Evolutionary conservation across 2,797 vertebrate genomes (phyloP).

Genomic region (Pyrocephalus nanus): DNA sequence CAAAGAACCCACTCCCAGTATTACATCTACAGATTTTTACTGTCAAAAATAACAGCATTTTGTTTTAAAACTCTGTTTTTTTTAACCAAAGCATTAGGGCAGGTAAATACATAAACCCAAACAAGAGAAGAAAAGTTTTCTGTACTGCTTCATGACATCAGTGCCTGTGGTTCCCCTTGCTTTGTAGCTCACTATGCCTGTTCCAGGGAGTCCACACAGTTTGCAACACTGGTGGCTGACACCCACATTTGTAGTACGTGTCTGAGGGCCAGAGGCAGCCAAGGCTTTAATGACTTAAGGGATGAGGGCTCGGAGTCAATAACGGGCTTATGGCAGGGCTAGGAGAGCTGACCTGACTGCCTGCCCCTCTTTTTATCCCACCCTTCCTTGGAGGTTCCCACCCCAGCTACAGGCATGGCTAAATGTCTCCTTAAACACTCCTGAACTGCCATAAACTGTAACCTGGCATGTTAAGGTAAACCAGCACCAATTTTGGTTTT

Average conservation of each 20-base stretch:
- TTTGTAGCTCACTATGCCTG: fast-evolving
- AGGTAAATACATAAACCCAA: background rate
- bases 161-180: background rate
- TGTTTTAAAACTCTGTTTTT: background rate
- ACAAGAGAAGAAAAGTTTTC: fast-evolving
- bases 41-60: background rate
- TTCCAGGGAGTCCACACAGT: fast-evolving
- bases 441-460: background rate
- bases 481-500: background rate
- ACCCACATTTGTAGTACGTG: background rate
- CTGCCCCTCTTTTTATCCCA: background rate
- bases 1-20: background rate
- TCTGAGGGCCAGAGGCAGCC: background rate
- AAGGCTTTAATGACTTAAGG: background rate
- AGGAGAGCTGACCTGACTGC: background rate
- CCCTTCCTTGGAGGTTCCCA: background rate
- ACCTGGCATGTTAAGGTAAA: background rate
- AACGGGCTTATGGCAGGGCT: fast-evolving
- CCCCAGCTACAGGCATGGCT: background rate
- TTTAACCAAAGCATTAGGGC: background rate
- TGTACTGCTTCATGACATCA: background rate
- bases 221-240: background rate
- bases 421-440: background rate
- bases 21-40: background rate
- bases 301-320: background rate